These are phyloP conservation scores for Latrodectus geometricus DNA, from an alignment of 1,140 invertebrate genomes.

Conservation along the genomic window DNA sequence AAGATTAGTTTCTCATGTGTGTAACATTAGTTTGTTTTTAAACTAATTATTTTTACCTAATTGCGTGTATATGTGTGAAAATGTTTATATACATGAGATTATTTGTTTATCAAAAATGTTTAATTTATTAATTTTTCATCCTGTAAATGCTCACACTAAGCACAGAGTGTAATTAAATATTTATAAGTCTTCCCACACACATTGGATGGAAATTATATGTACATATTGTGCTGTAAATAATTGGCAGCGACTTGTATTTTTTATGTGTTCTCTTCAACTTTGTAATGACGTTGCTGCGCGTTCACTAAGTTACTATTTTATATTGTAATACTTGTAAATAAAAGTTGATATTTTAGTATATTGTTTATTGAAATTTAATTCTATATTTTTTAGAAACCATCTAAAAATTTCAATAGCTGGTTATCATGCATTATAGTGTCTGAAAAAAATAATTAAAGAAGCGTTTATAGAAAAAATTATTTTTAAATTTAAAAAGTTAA, in stretches of 20 bases:
- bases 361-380: too few relatives aligned
- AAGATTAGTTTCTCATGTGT: too few relatives aligned
- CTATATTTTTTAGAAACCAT: too few relatives aligned
- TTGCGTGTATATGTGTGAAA: neutral
- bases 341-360: conserved; percentile 46
- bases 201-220: conserved; percentile 18
- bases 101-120: conserved; percentile 8
- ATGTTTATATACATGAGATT: conserved; percentile 1
- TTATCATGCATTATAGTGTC: too few relatives aligned
- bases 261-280: conserved; percentile 22
- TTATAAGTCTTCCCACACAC: conserved; percentile 25
- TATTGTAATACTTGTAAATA: conserved; percentile 42
- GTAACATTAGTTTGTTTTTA: too few relatives aligned
- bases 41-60: neutral
- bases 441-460: too few relatives aligned
- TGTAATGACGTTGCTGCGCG: conserved; percentile 20
- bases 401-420: too few relatives aligned
- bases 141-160: conserved; percentile 41
- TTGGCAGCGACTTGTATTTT: conserved; percentile 12
- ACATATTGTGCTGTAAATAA: conserved; percentile 53
- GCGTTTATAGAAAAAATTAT: too few relatives aligned
- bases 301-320: conserved; percentile 47
- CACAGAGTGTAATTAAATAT: conserved; percentile 44
- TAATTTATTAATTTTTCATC: conserved; percentile 56
- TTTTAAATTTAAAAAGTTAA: too few relatives aligned